Evolutionary conservation across 2,888 invertebrate species (phyloP), one percentile per base, ranked within the genome.

Genomic region (Chrysina gloriosa): DNA sequence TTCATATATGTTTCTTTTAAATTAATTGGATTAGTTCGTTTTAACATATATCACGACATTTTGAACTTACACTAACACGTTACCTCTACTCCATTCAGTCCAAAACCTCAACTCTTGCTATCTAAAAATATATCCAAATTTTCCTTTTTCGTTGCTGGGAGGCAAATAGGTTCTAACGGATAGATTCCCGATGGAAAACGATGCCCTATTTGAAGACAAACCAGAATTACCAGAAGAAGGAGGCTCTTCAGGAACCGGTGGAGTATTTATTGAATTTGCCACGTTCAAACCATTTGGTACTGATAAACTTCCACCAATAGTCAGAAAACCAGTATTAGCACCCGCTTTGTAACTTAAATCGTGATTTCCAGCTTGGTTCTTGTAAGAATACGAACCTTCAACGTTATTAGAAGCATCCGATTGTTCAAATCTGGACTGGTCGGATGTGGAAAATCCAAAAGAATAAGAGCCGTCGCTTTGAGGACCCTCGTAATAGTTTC

Each of bases 241-340:
- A n/a, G n/a, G n/a, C n/a, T n/a, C n/a, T n/a, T n/a, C n/a, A n/a
- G n/a, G n/a, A n/a, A n/a, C 48, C 14, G 21, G 29, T 6, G 14
- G 3, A 31, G 29, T 11, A 11, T 7, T 21, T 11, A 14, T 3
- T n/a, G 29, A 47, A 1, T 7, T 45, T 27, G 47, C 5, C 25
- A 5, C 7, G 23, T 54, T 67, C 2, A 74, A 50, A 21, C 76
- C 75, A 65, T 75, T 75, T 11, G 76, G 76, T 39, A 34, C 52
- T 11, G 79, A 76, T 71, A 83, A 77, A 72, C 78, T 82, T 39
- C 83, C 83, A 48, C 81, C 81, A 70, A 81, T 77, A 27, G 80
- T 77, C 34, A 78, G 76, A 73, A 73, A 72, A 52, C 72, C 74
- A 19, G 72, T 73, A n/a, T 27, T 42, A 19, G 74, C 67, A 11